Evolutionary conservation across 2,113 vertebrate species (phyloP), one percentile per base, ranked within the genome.

Genomic region (Procavia capensis): DNA sequence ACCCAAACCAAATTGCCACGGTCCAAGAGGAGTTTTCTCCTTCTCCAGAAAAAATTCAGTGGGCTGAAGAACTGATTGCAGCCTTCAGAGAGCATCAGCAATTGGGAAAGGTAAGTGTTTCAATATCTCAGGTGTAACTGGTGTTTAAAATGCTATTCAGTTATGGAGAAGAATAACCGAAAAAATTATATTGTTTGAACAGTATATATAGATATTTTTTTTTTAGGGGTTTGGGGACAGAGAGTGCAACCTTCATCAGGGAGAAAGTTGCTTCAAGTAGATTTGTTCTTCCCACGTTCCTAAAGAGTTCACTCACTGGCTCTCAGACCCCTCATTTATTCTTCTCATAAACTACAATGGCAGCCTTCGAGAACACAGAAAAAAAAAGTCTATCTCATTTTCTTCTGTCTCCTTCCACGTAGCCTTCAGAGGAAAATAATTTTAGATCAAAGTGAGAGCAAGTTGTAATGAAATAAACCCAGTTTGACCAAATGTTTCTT

Each of bases 21-120:
- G 99, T 99, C 95, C 99, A 99, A 97, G 99, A 99, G 92, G 99
- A 99, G 98, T 99, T 99, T 97, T 99, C 99, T 95, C 99, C 99
- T 0, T 99, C 99, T 98, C 98, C 97, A 88, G 99, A 99, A 97
- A 99, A 99, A 98, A 98, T 99, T 96, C 99, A 99, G 97, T 99
- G 99, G 99, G 99, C 99, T 61, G 98, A 98, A 96, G 99, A 99
- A 97, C 99, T 99, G 97, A 99, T 99, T 50, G 97, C 98, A 95
- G 99, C 99, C 94, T 99, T 99, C 97, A 97, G 99, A 95, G 99
- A 99, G 70, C 99, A 99, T 97, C 99, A 99, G 94, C 98, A 98
- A 94, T 98, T 99, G 98, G 99, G 99, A 98, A 99, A 99, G 99
- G 99, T 99, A 99, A 98, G 97, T 96, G 90, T 95, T 97, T 96